Conservation (phyloP, 2,888 invertebrate species). For the Tanytarsus gracilentus region DNA sequence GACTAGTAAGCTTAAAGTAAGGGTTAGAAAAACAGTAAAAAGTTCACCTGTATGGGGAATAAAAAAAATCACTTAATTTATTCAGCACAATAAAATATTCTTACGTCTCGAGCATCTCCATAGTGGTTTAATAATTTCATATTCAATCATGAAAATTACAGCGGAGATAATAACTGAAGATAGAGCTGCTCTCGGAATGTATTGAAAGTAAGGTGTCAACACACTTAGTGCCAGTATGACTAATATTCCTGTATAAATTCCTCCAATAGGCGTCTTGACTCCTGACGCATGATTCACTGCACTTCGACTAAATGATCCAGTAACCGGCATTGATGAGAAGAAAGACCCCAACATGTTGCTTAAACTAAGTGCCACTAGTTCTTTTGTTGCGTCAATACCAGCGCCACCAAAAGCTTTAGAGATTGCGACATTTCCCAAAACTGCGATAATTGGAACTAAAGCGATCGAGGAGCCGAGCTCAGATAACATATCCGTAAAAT, state of each 20-base stretch:
- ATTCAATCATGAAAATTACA: constrained; percentile 91
- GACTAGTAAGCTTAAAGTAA: constrained; percentile 66
- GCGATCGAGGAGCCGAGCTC: constrained; percentile 78
- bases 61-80: background rate
- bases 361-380: constrained; percentile 74
- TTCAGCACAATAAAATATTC: background rate
- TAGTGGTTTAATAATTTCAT: constrained; percentile 76
- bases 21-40: constrained; percentile 73
- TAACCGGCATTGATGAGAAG: constrained; percentile 82
- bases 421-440: constrained; percentile 89
- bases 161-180: constrained; percentile 92
- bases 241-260: constrained; percentile 71
- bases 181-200: constrained; percentile 78
- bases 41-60: constrained; percentile 47
- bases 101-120: constrained; percentile 67
- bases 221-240: constrained; percentile 76
- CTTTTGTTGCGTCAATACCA: constrained; percentile 81
- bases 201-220: constrained; percentile 82
- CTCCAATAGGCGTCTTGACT: constrained; percentile 80
- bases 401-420: constrained; percentile 86
- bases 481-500: constrained; percentile 42
- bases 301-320: constrained; percentile 80
- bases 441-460: constrained; percentile 80
- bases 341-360: constrained; percentile 82
- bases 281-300: constrained; percentile 95